These are phyloP conservation scores for Drosophila eugracilis DNA, from an alignment of 1,140 invertebrate species.

Conservation along the genomic window DNA sequence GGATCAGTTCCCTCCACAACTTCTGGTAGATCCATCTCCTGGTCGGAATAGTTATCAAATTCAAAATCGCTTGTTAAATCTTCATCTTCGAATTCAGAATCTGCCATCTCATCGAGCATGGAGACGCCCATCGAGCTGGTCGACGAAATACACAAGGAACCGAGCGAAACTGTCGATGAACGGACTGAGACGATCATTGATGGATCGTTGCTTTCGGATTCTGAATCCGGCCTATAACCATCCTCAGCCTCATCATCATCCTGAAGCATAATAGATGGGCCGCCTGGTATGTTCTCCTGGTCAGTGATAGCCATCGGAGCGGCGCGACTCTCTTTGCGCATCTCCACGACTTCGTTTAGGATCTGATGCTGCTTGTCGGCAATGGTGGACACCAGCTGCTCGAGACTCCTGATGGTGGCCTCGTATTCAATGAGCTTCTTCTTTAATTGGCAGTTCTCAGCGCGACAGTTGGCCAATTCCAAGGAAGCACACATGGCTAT, in stretches of 20 bases:
- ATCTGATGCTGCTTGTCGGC: slow-evolving; percentile 60
- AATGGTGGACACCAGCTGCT: slow-evolving; percentile 55
- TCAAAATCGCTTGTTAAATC: neutral
- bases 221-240: slow-evolving; percentile 1
- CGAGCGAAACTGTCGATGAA: neutral
- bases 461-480: slow-evolving; percentile 50
- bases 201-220: slow-evolving; percentile 4
- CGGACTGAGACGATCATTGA: neutral
- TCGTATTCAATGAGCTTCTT: slow-evolving; percentile 56
- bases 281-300: neutral
- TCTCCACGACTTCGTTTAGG: slow-evolving; percentile 41
- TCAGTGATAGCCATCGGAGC: neutral
- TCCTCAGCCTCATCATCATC: slow-evolving; percentile 2
- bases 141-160: neutral
- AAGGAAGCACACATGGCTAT: slow-evolving; percentile 45
- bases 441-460: slow-evolving; percentile 67
- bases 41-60: neutral
- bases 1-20: neutral
- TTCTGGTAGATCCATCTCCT: neutral
- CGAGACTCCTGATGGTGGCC: slow-evolving; percentile 50
- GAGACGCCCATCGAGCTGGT: neutral
- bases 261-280: neutral
- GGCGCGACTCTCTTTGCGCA: slow-evolving; percentile 34
- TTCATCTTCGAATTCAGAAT: neutral
- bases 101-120: neutral